Conservation (phyloP, 2,113 vertebrate species). For the Tyrannus savana region DNA sequence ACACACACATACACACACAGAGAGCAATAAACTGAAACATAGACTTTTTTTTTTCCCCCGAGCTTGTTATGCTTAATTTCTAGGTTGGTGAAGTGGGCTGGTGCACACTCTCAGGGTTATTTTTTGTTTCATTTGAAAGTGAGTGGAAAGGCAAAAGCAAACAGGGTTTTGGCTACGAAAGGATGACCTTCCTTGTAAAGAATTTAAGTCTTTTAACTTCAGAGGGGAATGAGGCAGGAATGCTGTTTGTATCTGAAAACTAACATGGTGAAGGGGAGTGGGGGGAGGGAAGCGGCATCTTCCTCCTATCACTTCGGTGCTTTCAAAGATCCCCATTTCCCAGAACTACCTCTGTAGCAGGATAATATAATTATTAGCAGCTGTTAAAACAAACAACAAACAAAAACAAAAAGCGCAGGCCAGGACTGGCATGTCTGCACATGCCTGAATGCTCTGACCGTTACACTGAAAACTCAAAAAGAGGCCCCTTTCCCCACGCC, state of each 20-base stretch:
- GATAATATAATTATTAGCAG: slow-evolving; percentile 68
- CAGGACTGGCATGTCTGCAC: slow-evolving; percentile 62
- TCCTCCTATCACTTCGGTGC: not conserved
- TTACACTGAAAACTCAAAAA: slow-evolving; percentile 37
- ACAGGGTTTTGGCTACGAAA: slow-evolving; percentile 75
- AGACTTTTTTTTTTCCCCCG: not conserved
- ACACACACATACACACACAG: not conserved
- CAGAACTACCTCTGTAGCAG: slow-evolving; percentile 30
- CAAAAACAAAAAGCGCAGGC: slow-evolving; percentile 17
- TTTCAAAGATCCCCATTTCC: slow-evolving; percentile 41
- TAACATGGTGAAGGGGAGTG: slow-evolving; percentile 40
- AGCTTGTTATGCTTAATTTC: slow-evolving; percentile 68
- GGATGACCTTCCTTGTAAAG: slow-evolving; percentile 80
- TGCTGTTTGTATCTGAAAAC: slow-evolving; percentile 70
- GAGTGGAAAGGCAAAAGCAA: slow-evolving; percentile 79
- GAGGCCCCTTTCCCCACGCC: slow-evolving; percentile 48
- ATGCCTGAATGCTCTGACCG: slow-evolving; percentile 63
- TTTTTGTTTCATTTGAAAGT: slow-evolving; percentile 68
- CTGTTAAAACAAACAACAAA: slow-evolving; percentile 65
- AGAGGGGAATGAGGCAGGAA: slow-evolving; percentile 69
- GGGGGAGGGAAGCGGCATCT: slow-evolving; percentile 33
- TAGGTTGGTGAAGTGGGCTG: slow-evolving; percentile 59
- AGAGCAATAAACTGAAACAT: not conserved
- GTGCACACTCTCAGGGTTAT: slow-evolving; percentile 25
- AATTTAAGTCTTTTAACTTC: slow-evolving; percentile 78